Evolutionary conservation across 2,888 invertebrate genomes (phyloP), one percentile per base, ranked within the genome.

Genomic region (Himalopsyche japonica): DNA sequence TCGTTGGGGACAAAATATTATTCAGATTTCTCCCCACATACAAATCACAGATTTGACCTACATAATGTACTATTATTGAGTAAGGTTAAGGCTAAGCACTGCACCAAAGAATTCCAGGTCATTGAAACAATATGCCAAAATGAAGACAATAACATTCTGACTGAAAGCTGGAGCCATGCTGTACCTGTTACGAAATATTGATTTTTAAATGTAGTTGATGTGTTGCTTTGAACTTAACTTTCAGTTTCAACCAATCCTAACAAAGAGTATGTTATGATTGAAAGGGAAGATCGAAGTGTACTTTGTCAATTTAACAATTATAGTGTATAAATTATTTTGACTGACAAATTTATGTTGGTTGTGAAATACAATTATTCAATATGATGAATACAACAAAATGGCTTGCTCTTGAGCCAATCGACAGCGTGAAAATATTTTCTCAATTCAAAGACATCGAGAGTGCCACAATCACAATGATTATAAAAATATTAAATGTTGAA

Each of bases 351-450:
- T 43, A 32, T 32, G 37, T 79, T 27, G 15, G 8, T 79, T 79
- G 32, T 27, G 12, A 27, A 70, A 27, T 49, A 79, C 20, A 80
- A 57, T 34, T 20, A 79, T 34, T 37, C 34, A 76, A 76, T 12
- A 89, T 89, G 77, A 89, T 90, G 87, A 90, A 89, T 82, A 88
- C 91, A 76, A 88, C 89, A 49, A 91, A 91, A 90, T 94, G 94
- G 94, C 90, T 94, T 30, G 93, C 93, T 86, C 90, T 92, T 80
- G 93, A 94, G 88, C 91, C 90, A 1, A 88, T 89, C 0, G 93
- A 93, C 0, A 92, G 92, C 86, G 91, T 91, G 83, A 91, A 90
- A 48, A 88, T 93, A 34, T 94, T 93, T 88, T 88, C 88, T 49
- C 92, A 92, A 86, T 93, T 93, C 87, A 91, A 90, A 82, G 92